Percentiles rank a stretch among this genome's conserved stretches.
Conservation (phyloP, 2,888 invertebrate species). For the Andrena bucephala region DNA sequence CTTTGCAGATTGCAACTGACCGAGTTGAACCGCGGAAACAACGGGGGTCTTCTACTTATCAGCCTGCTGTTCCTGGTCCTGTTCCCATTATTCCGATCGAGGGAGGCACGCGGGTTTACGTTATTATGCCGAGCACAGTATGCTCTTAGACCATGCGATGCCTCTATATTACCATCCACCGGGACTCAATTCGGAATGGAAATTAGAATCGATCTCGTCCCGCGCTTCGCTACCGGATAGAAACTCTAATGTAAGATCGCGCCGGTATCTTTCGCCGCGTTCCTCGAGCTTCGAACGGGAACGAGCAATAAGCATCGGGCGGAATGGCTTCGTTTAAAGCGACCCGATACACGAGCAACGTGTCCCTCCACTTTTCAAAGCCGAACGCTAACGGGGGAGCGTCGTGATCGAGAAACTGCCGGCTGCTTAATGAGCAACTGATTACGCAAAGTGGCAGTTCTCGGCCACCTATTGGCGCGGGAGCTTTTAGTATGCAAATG, state of each 20-base stretch:
- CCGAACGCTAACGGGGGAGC: neutral
- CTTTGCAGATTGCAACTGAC: neutral
- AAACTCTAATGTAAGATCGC: neutral
- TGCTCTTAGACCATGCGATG: constrained; percentile 30
- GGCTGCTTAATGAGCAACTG: constrained; percentile 33
- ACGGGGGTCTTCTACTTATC: constrained; percentile 34
- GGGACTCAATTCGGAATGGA: constrained; percentile 44
- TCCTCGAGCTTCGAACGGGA: neutral
- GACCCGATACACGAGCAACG: constrained; percentile 17
- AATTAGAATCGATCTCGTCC: constrained; percentile 49
- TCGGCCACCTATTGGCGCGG: neutral
- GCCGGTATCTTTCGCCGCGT: neutral
- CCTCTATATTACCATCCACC: constrained; percentile 17
- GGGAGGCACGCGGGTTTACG: constrained; percentile 21
- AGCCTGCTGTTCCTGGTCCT: constrained; percentile 10
- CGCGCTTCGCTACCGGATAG: neutral
- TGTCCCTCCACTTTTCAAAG: neutral
- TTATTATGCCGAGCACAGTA: constrained; percentile 38
- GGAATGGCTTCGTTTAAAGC: constrained; percentile 18
- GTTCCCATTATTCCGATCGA: constrained; percentile 36
- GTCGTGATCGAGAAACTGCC: constrained; percentile 4
- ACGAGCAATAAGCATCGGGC: constrained; percentile 2
- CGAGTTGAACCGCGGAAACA: constrained; percentile 14
- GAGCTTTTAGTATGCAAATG: constrained; percentile 19
- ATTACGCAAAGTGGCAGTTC: constrained; percentile 30